Conservation (phyloP, 1,140 invertebrate genomes). For the Steinernema khuongi region DNA sequence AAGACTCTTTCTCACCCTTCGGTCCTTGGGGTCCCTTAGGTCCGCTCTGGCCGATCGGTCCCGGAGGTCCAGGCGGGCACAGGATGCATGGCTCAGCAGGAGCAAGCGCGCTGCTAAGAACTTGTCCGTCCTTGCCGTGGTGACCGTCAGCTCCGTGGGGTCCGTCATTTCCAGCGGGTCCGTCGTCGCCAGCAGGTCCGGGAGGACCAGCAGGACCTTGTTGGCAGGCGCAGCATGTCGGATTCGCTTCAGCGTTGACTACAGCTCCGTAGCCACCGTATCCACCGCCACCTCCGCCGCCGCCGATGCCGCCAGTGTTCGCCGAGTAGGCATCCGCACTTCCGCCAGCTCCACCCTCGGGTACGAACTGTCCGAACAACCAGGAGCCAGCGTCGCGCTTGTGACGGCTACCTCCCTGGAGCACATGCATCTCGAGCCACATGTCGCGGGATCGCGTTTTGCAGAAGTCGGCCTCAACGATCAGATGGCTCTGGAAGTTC, state of each 20-base stretch:
- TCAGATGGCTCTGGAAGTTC: constrained; percentile 54
- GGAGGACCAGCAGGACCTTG: constrained; percentile 52
- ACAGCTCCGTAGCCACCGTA: constrained; percentile 39
- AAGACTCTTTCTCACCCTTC: constrained; percentile 46
- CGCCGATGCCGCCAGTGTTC: neutral
- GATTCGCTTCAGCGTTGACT: constrained; percentile 31
- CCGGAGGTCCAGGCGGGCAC: constrained; percentile 40
- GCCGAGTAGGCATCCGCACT: constrained; percentile 26
- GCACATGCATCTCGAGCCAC: constrained; percentile 57
- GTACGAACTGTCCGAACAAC: constrained; percentile 34
- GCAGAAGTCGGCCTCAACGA: constrained; percentile 56
- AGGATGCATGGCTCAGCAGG: constrained; percentile 55
- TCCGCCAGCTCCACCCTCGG: constrained; percentile 29
- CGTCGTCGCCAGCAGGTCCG: constrained; percentile 48
- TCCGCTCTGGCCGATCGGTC: constrained; percentile 40
- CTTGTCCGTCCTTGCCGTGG: constrained; percentile 45
- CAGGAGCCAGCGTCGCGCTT: constrained; percentile 29
- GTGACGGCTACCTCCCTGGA: constrained; percentile 29
- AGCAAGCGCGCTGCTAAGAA: constrained; percentile 40
- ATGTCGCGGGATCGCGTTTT: constrained; percentile 57
- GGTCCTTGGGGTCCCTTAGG: constrained; percentile 58
- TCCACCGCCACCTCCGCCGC: constrained; percentile 9
- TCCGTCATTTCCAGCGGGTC: constrained; percentile 42
- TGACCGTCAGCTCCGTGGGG: constrained; percentile 41
- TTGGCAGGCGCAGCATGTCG: constrained; percentile 48